Percentiles rank a stretch among this genome's conserved stretches.
These are phyloP conservation scores for Sylvia atricapilla DNA, from an alignment of 2,113 vertebrate species.

Conservation along the genomic window DNA sequence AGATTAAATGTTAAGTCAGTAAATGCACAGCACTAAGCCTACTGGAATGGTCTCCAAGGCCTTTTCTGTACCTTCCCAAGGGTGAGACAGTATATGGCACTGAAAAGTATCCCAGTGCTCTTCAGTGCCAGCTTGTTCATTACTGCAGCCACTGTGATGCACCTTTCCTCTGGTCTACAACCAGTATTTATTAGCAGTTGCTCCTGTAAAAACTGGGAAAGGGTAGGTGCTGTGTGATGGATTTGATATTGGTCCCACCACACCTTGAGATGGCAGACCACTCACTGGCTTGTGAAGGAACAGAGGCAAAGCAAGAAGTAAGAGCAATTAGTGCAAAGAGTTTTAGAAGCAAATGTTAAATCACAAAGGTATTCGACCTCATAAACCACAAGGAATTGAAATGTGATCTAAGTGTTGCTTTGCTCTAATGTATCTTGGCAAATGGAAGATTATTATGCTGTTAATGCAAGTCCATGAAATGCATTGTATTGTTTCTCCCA, in stretches of 20 bases:
- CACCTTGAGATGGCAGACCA: background rate
- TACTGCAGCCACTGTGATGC: background rate
- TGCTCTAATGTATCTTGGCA: background rate
- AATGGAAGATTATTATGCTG: constrained; percentile 12
- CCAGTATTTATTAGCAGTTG: background rate
- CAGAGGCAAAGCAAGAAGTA: background rate
- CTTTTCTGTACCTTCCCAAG: background rate
- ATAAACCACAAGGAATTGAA: background rate
- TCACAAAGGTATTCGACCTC: background rate
- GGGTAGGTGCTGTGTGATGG: background rate
- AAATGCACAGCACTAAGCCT: background rate
- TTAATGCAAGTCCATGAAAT: constrained; percentile 13
- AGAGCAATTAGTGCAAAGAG: background rate
- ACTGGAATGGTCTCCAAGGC: background rate
- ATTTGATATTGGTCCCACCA: background rate
- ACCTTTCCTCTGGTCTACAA: background rate
- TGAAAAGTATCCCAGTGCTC: background rate
- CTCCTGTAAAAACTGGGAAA: background rate
- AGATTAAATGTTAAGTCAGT: background rate
- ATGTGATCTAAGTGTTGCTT: background rate
- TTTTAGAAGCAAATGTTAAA: background rate
- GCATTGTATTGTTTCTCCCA: background rate
- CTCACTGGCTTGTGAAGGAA: background rate
- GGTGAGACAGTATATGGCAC: fast-evolving
- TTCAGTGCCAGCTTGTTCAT: background rate